Evolutionary conservation across 2,797 vertebrate species (phyloP).

Genomic region (Molossus alvarezi): DNA sequence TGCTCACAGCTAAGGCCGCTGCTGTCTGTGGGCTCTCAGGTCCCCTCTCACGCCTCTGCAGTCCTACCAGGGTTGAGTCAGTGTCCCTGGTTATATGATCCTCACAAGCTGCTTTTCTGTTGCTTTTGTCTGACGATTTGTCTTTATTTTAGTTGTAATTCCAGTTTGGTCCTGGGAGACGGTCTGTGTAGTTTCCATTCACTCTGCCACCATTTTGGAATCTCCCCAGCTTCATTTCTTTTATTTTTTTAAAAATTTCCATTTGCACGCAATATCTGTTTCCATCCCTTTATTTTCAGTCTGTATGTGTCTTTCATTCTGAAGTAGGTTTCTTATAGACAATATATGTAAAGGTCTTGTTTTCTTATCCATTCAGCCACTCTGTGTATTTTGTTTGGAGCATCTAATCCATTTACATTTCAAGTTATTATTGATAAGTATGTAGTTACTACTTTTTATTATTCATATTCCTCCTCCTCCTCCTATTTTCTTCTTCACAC

Average conservation of each 20-base stretch:
- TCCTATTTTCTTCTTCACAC: neutral
- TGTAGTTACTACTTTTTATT: neutral
- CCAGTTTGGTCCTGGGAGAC: too few relatives aligned
- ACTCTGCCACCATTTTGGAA: too few relatives aligned
- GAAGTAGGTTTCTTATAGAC: neutral
- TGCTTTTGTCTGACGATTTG: too few relatives aligned
- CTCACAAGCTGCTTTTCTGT: too few relatives aligned
- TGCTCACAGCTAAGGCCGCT: too few relatives aligned
- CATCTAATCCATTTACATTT: neutral
- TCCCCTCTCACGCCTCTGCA: too few relatives aligned
- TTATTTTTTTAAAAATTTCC: neutral
- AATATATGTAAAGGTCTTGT: neutral
- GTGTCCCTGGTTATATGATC: too few relatives aligned
- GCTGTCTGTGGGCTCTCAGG: too few relatives aligned
- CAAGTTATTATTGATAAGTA: neutral
- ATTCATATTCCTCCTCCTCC: neutral
- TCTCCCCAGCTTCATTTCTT: neutral
- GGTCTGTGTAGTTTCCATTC: too few relatives aligned
- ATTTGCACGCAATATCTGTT: neutral
- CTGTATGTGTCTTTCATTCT: neutral
- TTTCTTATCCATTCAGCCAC: neutral
- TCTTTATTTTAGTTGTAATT: too few relatives aligned
- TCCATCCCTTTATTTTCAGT: neutral
- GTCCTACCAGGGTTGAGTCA: too few relatives aligned
- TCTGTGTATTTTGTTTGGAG: neutral